Conservation (phyloP, 2,113 vertebrate species). For the Xenopus tropicalis region UCB_Xtro_10.0 CM004445.2:35379001-35379500, state of each 20-base stretch:
- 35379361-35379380: not conserved
- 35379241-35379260: conserved; percentile 30
- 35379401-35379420: too few species aligned
- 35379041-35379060: conserved; percentile 7
- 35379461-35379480: too few species aligned
- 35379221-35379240: conserved; percentile 18
- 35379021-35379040: conserved; percentile 10
- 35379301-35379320: conserved; percentile 30
- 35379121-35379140: conserved; percentile 18
- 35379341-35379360: not conserved
- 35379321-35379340: not conserved
- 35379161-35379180: conserved; percentile 22
- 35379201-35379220: conserved; percentile 18
- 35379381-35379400: too few species aligned
- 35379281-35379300: conserved; percentile 17
- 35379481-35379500: too few species aligned
- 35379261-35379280: conserved; percentile 23
- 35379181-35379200: conserved; percentile 24
- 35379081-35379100: not conserved
- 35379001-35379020: not conserved
- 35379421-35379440: too few species aligned
- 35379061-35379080: conserved; percentile 8
- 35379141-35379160: conserved; percentile 37
- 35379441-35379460: too few species aligned
- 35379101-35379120: conserved; percentile 11